Conservation (phyloP, 2,797 vertebrate genomes). For the Onychomys arenicola region DNA sequence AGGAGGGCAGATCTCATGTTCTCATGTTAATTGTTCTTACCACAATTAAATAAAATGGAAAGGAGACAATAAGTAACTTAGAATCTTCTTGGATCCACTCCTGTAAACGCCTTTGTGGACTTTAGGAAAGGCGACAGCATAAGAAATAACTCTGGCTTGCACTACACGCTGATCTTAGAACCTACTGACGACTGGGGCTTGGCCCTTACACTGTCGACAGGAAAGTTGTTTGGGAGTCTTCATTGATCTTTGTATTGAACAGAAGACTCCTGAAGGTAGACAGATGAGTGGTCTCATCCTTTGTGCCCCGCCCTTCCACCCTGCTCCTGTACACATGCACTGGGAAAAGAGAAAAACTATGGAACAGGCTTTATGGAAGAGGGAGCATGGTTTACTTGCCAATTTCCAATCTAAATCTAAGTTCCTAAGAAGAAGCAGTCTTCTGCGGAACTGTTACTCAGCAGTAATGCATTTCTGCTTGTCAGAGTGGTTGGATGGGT, state of each 20-base stretch:
- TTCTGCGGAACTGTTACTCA: not conserved
- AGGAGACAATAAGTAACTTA: slow-evolving; percentile 32
- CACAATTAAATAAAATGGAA: not conserved
- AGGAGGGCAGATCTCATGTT: not conserved
- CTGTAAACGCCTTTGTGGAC: not conserved
- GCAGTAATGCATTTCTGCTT: not conserved
- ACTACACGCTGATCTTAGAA: no score
- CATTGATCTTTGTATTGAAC: not conserved
- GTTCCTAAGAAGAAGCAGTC: slow-evolving; percentile 24
- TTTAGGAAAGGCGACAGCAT: not conserved
- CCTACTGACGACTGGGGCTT: not conserved
- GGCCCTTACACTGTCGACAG: not conserved
- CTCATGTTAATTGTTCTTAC: not conserved
- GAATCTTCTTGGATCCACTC: not conserved
- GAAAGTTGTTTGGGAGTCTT: slow-evolving; percentile 1
- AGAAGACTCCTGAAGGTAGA: not conserved
- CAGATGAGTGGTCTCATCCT: not conserved
- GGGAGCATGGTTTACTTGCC: not conserved
- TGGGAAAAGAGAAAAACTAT: not conserved
- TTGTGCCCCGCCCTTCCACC: not conserved
- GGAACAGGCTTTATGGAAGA: not conserved
- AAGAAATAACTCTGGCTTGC: not conserved
- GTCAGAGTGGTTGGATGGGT: not conserved
- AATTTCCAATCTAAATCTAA: slow-evolving; percentile 25
- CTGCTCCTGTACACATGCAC: not conserved